Base-by-base conservation (phyloP, 2,888 invertebrate genomes). In the Tromatobia lineatoria region DNA sequence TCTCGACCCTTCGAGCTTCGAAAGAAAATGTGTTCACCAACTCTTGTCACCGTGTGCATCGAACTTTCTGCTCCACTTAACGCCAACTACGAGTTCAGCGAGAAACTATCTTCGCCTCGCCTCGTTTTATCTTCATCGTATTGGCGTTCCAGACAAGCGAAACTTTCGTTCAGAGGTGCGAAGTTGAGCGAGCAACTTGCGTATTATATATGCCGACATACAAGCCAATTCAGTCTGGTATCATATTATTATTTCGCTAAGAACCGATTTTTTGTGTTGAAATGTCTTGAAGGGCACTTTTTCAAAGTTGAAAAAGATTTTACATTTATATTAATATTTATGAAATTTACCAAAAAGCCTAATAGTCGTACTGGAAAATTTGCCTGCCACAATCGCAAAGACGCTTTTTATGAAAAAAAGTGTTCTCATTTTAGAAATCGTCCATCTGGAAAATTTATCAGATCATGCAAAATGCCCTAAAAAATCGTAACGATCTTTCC, bases 41-140 rank as follows among this genome's bases (percentile, higher is more conserved):
- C 11, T 57, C 57, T 38, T 45, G 45, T 73, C 59, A 29, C 59
- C 45, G 23, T 18, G 25, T 42, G 45, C 59, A n/a, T 73, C 25
- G 29, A 73, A 73, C 73, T 73, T 73, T 59, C 57, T 45, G 57
- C 73, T 45, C 59, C 73, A 45, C 59, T 73, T 59, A 59, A 73
- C 45, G 57, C n/a, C 29, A 57, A 25, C 42, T 59, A 42, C 73
- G 45, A 73, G 73, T 45, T 73, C 25, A 25, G 29, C 42, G 59
- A n/a, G 45, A 45, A 57, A 45, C 73, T 45, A n/a, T 25, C 73
- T 45, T 59, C 54, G 20, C 20, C 34, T 25, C 34, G 20, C 20
- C 47, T 45, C 73, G 29, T 42, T 45, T 57, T 45, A 57, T 73
- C 73, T 57, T 45, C 57, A 23, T 59, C 29, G 59, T 59, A 42